Evolutionary conservation across 2,113 vertebrate species (phyloP).

Genomic region (Trachemys scripta): DNA sequence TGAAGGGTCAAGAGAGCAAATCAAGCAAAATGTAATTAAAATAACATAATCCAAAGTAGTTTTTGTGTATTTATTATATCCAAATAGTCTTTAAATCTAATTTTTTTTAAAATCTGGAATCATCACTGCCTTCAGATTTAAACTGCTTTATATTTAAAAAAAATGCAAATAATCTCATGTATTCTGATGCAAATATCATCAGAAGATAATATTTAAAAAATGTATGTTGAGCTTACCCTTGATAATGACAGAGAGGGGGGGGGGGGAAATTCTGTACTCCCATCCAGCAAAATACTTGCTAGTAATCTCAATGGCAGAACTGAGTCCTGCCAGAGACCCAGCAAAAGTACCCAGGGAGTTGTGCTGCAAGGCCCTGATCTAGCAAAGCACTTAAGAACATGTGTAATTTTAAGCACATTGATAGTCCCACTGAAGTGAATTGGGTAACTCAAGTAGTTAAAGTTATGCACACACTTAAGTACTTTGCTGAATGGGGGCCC

Average conservation of each 20-base stretch:
- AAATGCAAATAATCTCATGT: fast-evolving
- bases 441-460: background rate
- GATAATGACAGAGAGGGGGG: fast-evolving
- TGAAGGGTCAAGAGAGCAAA: background rate
- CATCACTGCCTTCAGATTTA: background rate
- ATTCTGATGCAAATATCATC: background rate
- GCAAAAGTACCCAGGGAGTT: background rate
- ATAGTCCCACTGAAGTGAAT: background rate
- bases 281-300: background rate
- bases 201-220: background rate
- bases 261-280: background rate
- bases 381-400: background rate
- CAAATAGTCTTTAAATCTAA: background rate
- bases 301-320: background rate
- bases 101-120: background rate
- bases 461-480: fast-evolving
- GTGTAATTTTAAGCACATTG: background rate
- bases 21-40: background rate
- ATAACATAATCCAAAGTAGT: background rate
- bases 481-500: background rate
- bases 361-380: background rate
- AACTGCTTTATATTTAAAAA: background rate
- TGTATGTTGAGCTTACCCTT: background rate
- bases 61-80: background rate
- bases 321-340: background rate